These are phyloP conservation scores for Corydoras sp. DNA, from an alignment of 2,113 vertebrate species.

Conservation along the genomic window DNA sequence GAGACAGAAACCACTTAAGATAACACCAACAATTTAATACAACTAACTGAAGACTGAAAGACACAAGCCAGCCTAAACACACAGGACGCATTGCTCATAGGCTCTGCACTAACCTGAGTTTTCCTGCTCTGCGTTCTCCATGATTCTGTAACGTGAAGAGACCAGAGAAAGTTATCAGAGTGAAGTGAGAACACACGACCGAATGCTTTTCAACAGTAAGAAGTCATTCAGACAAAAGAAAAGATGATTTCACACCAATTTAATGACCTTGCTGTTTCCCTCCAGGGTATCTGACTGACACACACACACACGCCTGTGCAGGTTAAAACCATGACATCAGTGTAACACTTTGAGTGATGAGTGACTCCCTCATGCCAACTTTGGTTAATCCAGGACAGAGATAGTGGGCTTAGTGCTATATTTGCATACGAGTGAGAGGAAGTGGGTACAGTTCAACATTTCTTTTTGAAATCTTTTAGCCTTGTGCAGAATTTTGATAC, in stretches of 20 bases:
- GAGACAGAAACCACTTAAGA: no score
- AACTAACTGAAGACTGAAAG: no score
- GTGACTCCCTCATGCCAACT: constrained; percentile 15
- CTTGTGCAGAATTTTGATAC: no score
- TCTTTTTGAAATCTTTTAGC: no score
- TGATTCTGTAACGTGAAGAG: constrained; percentile 22
- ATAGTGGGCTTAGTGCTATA: background rate
- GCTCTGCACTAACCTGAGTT: constrained; percentile 20
- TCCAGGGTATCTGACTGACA: constrained; percentile 22
- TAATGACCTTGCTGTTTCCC: constrained; percentile 28
- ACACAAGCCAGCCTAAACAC: background rate
- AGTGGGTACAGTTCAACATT: background rate
- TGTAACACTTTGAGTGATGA: constrained; percentile 17
- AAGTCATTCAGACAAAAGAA: constrained; percentile 26
- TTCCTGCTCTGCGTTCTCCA: constrained; percentile 31
- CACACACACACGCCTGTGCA: constrained; percentile 27
- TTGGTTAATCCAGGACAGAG: background rate
- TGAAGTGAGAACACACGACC: background rate
- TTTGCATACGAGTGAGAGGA: background rate
- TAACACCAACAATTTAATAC: no score
- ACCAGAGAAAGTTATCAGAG: background rate
- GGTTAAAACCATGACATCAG: constrained; percentile 39
- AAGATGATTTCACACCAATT: constrained; percentile 36
- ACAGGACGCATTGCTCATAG: background rate
- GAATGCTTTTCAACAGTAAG: constrained; percentile 8